Evolutionary conservation across 35 echinoderm and acorn worm genomes (phyloP), one percentile per base, ranked within the genome.

Genomic region (Hemicentrotus pulcherrimus): DNA sequence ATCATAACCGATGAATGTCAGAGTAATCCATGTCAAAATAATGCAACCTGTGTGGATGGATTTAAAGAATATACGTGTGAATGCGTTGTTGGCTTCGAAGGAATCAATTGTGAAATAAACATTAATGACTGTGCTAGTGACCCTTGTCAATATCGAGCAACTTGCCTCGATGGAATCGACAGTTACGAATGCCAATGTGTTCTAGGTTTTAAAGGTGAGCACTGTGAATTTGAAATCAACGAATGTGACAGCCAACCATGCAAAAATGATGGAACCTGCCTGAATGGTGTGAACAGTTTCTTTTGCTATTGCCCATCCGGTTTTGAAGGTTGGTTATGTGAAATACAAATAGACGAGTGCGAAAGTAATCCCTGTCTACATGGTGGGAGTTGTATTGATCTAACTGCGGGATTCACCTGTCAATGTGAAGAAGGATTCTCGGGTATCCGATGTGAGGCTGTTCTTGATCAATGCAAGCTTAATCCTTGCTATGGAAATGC

Each of bases 231-330:
- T 31, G 97, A 98, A 94, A 86, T 96, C 31, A 96, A 98, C 65
- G 97, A 98, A 70, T 98, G 97, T 61, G 59, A 65, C 92, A 96
- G 96, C 33, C 78, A 86, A 16, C 98, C 98, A 22, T 99, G 98
- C 91, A 88, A 86, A 12, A 99, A 99, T 94, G 95, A 94, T 15
- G 98, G 96, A 86, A 94, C 52, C 14, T 99, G 98, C 24, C 91
- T 95, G 24, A 97, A 99, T 78, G 95, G 94, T 1, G 78, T 86
- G 2, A 92, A 96, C 32, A 46, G 89, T 32, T 99, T 96, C 91
- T 86, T 31, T 30, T 99, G 98, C 95, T 94, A 96, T 45, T 99
- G 98, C 61, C 18, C 88, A 11, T 65, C 96, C 35, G 98, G 98
- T n/a, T 99, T 94, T 95, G 86, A 95, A 61, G 98, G 98, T 41